Evolutionary conservation across 2,888 invertebrate genomes (phyloP), one percentile per base, ranked within the genome.

Genomic region (Amphipyra tragopoginis): DNA sequence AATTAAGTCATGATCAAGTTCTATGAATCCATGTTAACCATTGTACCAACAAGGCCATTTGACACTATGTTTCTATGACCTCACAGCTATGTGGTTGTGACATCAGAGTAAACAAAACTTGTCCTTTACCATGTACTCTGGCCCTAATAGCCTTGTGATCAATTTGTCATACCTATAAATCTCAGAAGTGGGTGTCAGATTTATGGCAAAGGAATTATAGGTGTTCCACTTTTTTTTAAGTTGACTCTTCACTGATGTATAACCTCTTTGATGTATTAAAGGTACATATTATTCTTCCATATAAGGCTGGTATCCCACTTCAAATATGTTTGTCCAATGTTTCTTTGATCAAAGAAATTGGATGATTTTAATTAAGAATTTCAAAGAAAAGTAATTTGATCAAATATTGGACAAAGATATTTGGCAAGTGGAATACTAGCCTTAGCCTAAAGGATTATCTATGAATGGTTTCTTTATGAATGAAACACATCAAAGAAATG

Each of bases 81-180:
- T 85, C 79, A 72, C 60, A 66, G 53, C 47, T 71, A 72, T 70
- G 51, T 65, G 65, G 52, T 63, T 75, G 72, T 85, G 84, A 85
- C 72, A 69, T 81, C 81, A 83, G 71, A 55, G 68, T 61, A 63
- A 76, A 76, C 64, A 80, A 57, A 66, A 76, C 38, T 64, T 52
- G 57, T 68, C 69, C 70, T 72, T 47, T 51, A 70, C n/a, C 10
- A 63, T 33, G 72, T 72, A 70, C 66, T 58, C 4, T 36, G 13
- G 59, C 72, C 75, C 59, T 75, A 34, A 13, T 8, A 51, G 51
- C 72, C 72, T 72, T 72, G 72, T 38, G 13, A 57, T 38, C 7
- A 47, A 44, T 51, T 29, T 54, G 51, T 52, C 42, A 38, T 38
- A n/a, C n/a, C n/a, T n/a, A 38, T 53, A 42, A 47, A 54, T 57